phyloP scores from a whole-genome alignment of 2,797 vertebrate genomes.

The Fistularia commersonii region DNA sequence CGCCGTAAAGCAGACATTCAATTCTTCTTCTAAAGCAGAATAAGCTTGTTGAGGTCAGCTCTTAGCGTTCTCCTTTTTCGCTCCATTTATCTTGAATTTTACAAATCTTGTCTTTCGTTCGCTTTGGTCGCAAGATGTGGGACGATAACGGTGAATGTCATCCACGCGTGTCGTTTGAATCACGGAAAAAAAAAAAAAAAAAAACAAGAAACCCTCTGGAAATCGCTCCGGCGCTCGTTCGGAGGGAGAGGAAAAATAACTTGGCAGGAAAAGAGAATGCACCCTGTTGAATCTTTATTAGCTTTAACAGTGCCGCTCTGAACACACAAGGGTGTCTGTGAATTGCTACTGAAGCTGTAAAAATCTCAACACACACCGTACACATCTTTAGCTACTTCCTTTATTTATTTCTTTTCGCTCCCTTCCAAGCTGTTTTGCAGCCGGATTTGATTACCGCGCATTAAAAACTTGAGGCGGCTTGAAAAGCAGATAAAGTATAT shows the following conservation, averaged over 20 bases:
- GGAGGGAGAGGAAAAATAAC: constrained; percentile 1
- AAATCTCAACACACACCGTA: constrained; percentile 38
- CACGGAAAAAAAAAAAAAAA: constrained; percentile 8
- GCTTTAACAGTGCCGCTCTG: constrained; percentile 39
- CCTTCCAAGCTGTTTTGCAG: constrained; percentile 38
- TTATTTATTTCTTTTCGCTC: constrained; percentile 3
- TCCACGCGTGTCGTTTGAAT: constrained; percentile 25
- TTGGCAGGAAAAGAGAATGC: constrained; percentile 37
- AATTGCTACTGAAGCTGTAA: constrained; percentile 37
- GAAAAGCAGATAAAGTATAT: constrained; percentile 47
- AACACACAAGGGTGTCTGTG: constrained; percentile 49
- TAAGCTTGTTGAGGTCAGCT: constrained; percentile 62
- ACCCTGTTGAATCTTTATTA: constrained; percentile 58
- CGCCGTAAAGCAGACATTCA: constrained; percentile 52
- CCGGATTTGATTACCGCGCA: constrained; percentile 46
- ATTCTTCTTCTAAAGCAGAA: constrained; percentile 49
- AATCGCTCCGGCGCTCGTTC: constrained; percentile 2
- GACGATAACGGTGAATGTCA: constrained; percentile 54
- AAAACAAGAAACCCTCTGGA: constrained; percentile 20
- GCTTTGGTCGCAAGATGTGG: constrained; percentile 53
- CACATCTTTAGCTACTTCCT: constrained; percentile 24
- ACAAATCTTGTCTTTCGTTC: constrained; percentile 51
- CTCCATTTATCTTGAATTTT: constrained; percentile 53
- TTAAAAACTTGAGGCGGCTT: constrained; percentile 31
- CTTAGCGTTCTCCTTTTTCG: constrained; percentile 55